Evolutionary conservation across 2,113 vertebrate genomes (phyloP).

Genomic region (Patagioenas fasciata): DNA sequence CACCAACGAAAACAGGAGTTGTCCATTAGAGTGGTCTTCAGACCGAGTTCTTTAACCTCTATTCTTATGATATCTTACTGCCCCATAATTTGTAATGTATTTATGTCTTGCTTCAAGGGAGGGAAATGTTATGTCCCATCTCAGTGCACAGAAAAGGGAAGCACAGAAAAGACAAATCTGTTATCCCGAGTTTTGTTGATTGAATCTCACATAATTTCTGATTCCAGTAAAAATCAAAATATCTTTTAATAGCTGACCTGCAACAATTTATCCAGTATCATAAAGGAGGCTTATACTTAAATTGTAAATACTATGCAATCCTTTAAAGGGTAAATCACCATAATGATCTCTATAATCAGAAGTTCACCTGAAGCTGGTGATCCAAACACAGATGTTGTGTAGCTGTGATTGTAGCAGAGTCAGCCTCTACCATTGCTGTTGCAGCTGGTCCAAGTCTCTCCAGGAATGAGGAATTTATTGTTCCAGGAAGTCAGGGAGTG

Average conservation of each 20-base stretch:
- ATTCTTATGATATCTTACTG: not conserved
- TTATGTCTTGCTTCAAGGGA: not conserved
- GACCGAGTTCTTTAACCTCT: not conserved
- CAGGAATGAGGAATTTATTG: not conserved
- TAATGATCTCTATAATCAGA: not conserved
- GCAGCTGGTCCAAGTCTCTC: not conserved
- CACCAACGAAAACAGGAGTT: not conserved
- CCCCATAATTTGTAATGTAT: not conserved
- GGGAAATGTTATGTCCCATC: not conserved
- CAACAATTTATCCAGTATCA: not conserved
- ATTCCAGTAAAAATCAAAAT: not conserved
- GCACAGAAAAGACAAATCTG: not conserved
- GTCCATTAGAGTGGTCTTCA: not conserved
- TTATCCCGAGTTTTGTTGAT: not conserved
- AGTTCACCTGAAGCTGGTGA: not conserved
- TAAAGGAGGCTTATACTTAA: not conserved
- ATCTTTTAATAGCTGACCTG: not conserved
- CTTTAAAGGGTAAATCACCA: not conserved
- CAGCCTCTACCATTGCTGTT: not conserved
- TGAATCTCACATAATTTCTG: not conserved
- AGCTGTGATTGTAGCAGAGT: not conserved
- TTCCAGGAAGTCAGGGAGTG: not conserved
- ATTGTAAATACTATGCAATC: not conserved
- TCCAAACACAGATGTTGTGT: not conserved
- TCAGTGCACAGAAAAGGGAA: not conserved